Percentiles rank a stretch among this genome's conserved stretches.
phyloP scores from a whole-genome alignment of 2,888 invertebrate species.

The Bellardia bayeri region DNA sequence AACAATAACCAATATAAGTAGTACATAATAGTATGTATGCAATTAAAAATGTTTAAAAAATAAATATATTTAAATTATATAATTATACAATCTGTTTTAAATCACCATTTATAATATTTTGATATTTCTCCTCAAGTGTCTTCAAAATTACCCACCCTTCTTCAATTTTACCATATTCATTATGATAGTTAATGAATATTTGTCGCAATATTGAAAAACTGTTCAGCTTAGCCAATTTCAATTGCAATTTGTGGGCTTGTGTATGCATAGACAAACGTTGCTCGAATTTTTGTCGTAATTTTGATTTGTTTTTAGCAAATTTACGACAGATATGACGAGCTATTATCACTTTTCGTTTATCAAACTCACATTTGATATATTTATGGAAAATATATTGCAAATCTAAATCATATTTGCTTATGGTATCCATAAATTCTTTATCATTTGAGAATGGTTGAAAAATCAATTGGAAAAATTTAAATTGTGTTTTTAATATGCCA shows the following conservation, averaged over 20 bases:
- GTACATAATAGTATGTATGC: neutral
- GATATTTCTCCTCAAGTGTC: slow-evolving; percentile 74
- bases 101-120: slow-evolving; percentile 63
- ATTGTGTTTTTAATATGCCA: slow-evolving; percentile 28
- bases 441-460: slow-evolving; percentile 69
- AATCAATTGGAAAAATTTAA: slow-evolving; percentile 70
- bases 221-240: slow-evolving; percentile 76
- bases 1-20: no score
- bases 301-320: slow-evolving; percentile 74
- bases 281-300: slow-evolving; percentile 74
- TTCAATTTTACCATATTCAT: slow-evolving; percentile 61
- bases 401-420: slow-evolving; percentile 74
- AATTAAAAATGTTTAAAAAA: no score
- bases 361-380: slow-evolving; percentile 66
- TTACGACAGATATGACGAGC: slow-evolving; percentile 71
- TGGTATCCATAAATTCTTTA: slow-evolving; percentile 52
- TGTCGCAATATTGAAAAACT: slow-evolving; percentile 77
- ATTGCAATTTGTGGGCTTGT: slow-evolving; percentile 74
- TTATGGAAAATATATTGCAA: slow-evolving; percentile 73
- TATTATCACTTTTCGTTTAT: slow-evolving; percentile 60
- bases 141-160: slow-evolving; percentile 74
- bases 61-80: no score
- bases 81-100: neutral
- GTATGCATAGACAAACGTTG: slow-evolving; percentile 73
- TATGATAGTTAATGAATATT: slow-evolving; percentile 76